Evolutionary conservation across 2,113 vertebrate species (phyloP).

Genomic region (Tinamus guttatus): DNA sequence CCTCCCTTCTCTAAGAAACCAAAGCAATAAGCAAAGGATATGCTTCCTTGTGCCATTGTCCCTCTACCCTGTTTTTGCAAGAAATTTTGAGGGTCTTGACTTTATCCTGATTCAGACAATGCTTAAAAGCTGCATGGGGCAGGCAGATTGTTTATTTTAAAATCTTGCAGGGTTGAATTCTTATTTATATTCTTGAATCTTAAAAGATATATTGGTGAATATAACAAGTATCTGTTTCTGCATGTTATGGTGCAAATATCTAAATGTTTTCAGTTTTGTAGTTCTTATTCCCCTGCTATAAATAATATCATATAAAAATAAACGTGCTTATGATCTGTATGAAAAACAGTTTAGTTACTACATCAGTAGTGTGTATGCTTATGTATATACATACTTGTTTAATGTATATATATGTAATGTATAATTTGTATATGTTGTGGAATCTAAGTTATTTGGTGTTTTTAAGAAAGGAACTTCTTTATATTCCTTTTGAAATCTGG

Average conservation of each 20-base stretch:
- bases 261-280: not conserved
- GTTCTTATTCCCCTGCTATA: not conserved
- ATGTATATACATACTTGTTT: not conserved
- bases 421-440: not conserved
- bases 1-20: not conserved
- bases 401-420: not conserved
- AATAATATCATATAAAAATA: not conserved
- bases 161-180: not conserved
- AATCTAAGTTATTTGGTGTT: not conserved
- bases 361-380: not conserved
- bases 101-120: not conserved
- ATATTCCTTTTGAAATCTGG: not conserved
- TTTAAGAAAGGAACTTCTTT: not conserved
- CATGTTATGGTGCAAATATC: not conserved
- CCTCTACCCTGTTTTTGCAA: not conserved
- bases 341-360: not conserved
- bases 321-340: not conserved
- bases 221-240: rapidly evolving
- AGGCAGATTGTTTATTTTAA: not conserved
- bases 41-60: not conserved
- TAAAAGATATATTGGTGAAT: not conserved
- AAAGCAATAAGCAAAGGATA: not conserved
- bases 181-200: not conserved
- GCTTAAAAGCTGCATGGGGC: not conserved
- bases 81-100: not conserved